Evolutionary conservation across 1,140 invertebrate species (phyloP).

Genomic region (Trigoniulus corallinus): DNA sequence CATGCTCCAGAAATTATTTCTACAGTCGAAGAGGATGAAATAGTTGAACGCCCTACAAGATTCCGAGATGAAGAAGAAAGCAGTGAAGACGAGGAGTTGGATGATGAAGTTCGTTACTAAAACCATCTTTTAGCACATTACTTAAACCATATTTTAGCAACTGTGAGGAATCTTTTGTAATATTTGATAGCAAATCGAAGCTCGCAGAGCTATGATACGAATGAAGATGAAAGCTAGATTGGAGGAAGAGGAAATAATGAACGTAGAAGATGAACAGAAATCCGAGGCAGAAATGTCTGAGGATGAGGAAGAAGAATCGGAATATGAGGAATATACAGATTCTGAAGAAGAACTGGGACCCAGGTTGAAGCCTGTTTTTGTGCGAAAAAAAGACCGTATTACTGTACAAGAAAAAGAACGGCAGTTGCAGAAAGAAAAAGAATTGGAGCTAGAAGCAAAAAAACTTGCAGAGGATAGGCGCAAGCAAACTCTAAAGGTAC

Average conservation of each 20-base stretch:
- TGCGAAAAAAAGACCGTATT: conserved; percentile 80
- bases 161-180: conserved; percentile 11
- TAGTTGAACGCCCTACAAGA: conserved; percentile 6
- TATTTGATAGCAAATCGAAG: conserved; percentile 15
- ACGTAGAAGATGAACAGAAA: conserved; percentile 48
- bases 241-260: conserved; percentile 42
- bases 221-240: conserved; percentile 39
- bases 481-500: conserved; percentile 60
- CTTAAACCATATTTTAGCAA: conserved; percentile 16
- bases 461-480: conserved; percentile 64
- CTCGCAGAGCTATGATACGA: conserved; percentile 14
- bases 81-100: conserved; percentile 23
- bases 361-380: conserved; percentile 90
- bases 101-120: conserved; percentile 13
- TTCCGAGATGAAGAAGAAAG: conserved; percentile 19
- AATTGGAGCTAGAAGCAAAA: conserved; percentile 57
- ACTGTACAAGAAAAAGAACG: conserved; percentile 89
- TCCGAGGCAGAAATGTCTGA: conserved; percentile 52
- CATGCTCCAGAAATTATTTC: conserved; percentile 57
- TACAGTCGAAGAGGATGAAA: conserved; percentile 31
- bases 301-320: conserved; percentile 56
- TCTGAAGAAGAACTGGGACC: conserved; percentile 75
- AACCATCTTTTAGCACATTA: background rate
- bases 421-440: conserved; percentile 66
- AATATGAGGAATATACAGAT: conserved; percentile 71